Base-by-base conservation (phyloP, 2,888 invertebrate genomes). In the Helicoverpa assulta region DNA sequence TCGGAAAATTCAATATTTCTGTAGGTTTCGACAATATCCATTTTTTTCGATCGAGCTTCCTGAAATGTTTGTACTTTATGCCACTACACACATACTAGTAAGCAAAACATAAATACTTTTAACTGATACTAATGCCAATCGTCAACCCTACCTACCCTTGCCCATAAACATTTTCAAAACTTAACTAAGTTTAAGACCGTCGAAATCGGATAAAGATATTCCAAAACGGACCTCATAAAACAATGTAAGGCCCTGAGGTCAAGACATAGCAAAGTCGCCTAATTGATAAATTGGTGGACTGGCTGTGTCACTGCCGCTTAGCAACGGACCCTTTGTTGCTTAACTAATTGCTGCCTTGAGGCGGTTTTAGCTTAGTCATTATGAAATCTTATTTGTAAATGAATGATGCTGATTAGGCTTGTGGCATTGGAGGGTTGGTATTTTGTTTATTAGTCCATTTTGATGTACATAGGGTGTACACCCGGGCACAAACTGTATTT, bases 201-300 rank as follows among this genome's bases (percentile, higher is more conserved):
- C 2, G 12, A 65, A 74, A 54, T 74, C 40, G 55, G 70, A 70
- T 64, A 64, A 65, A 59, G 29, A 67, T 71, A 73, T 73, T 61
- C 57, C 55, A 67, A 65, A 73, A 26, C 40, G 3, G 40, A 33
- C 2, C 37, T 54, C 52, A 26, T 75, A 60, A 63, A 51, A 69
- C 62, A 76, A 68, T 59, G 61, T 65, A 53, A 54, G 21, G 56
- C 47, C 71, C 59, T 75, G 43, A 62, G 71, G 71, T 75, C 71
- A 75, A 62, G 21, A 54, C 62, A 65, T 52, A 68, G 65, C 53
- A 57, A 37, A 66, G 75, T 72, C 67, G 57, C 56, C 71, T 75
- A 71, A 78, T 75, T 78, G 67, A 71, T 72, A 78, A 72, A 78
- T 76, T 68, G 75, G 75, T 76, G 55, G 76, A 56, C 43, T 19